Evolutionary conservation across 2,888 invertebrate genomes (phyloP).

Genomic region (Philonicus albiceps): DNA sequence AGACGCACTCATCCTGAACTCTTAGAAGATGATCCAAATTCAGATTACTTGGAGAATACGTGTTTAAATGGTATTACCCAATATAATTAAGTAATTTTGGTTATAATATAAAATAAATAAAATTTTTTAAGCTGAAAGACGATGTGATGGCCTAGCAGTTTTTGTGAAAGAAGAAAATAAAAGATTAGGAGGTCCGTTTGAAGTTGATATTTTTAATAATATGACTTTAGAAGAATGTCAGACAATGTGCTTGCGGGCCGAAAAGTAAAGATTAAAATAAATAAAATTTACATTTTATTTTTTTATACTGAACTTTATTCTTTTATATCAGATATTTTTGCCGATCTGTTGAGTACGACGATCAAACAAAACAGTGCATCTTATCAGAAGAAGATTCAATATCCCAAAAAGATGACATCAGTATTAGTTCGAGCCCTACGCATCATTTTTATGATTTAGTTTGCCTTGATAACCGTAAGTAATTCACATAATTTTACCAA

Average conservation of each 20-base stretch:
- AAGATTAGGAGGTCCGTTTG: slow-evolving; percentile 85
- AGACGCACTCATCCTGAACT: slow-evolving; percentile 85
- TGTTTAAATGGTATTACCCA: slow-evolving; percentile 77
- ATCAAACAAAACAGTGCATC: slow-evolving; percentile 85
- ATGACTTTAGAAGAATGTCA: slow-evolving; percentile 88
- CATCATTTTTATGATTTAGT: slow-evolving; percentile 90
- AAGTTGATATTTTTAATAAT: slow-evolving; percentile 86
- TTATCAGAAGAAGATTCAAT: slow-evolving; percentile 90
- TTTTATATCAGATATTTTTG: slow-evolving; percentile 74
- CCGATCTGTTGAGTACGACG: slow-evolving; percentile 88
- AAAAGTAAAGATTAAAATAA: slow-evolving; percentile 70
- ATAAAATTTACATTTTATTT: not conserved
- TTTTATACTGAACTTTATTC: not conserved
- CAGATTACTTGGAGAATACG: slow-evolving; percentile 90
- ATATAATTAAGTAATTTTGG: not conserved
- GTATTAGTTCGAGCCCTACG: slow-evolving; percentile 82
- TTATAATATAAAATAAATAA: not conserved
- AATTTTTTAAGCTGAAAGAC: slow-evolving; percentile 73
- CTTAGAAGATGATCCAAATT: slow-evolving; percentile 84
- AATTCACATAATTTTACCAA: not conserved
- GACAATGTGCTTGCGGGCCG: slow-evolving; percentile 84
- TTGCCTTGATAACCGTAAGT: slow-evolving; percentile 88
- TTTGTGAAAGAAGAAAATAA: slow-evolving; percentile 92
- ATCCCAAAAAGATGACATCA: slow-evolving; percentile 87
- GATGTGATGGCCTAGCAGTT: slow-evolving; percentile 86